phyloP scores from a whole-genome alignment of 2,797 vertebrate genomes.

The Parambassis ranga region DNA sequence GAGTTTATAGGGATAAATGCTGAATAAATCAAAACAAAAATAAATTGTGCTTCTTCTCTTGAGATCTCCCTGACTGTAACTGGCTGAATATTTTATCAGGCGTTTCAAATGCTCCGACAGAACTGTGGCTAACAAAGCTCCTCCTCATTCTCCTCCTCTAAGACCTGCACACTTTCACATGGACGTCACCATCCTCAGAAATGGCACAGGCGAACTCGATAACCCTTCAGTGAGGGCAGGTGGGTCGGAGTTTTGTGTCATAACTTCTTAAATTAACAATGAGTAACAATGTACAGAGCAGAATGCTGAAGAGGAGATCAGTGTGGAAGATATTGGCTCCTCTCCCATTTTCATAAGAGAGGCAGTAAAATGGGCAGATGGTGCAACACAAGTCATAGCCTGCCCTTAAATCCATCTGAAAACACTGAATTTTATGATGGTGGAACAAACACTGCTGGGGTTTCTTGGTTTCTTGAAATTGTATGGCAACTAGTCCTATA shows the following conservation, averaged over 20 bases:
- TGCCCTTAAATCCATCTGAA: conserved; percentile 9
- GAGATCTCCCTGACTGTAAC: conserved; percentile 23
- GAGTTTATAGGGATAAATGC: conserved; percentile 3
- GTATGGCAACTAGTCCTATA: conserved; percentile 5
- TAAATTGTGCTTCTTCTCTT: not conserved
- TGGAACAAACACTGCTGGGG: conserved; percentile 9
- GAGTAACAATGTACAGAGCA: conserved; percentile 43
- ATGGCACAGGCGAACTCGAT: conserved; percentile 54
- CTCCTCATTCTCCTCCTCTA: conserved; percentile 54
- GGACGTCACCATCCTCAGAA: conserved; percentile 28
- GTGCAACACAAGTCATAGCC: not conserved
- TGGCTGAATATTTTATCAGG: conserved; percentile 64
- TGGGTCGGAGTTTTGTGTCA: conserved; percentile 42
- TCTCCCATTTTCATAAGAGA: conserved; percentile 16
- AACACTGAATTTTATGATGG: not conserved
- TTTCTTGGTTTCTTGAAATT: too few relatives aligned
- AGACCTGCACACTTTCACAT: conserved; percentile 19
- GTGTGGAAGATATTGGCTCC: conserved; percentile 3
- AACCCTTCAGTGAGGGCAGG: conserved; percentile 45
- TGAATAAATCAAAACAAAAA: conserved; percentile 13
- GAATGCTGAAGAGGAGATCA: not conserved
- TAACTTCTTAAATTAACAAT: conserved; percentile 68
- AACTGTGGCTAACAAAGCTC: conserved; percentile 18
- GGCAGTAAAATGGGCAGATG: conserved; percentile 23
- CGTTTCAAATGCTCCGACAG: conserved; percentile 31